phyloP scores from a whole-genome alignment of 2,888 invertebrate genomes.

The Morpho achilles region DNA sequence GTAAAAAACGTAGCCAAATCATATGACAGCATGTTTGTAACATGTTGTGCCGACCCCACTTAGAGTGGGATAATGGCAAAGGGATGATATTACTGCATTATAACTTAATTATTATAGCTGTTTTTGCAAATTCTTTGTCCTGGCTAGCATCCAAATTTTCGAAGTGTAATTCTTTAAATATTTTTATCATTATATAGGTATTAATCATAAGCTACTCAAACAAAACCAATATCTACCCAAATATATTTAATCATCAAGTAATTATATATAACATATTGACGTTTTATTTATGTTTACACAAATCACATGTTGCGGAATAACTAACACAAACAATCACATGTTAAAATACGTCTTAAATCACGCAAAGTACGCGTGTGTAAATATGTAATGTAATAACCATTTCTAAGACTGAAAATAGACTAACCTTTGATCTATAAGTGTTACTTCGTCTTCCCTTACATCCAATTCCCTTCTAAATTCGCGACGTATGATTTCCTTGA shows the following conservation, averaged over 20 bases:
- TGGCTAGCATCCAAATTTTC: not conserved
- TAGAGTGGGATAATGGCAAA: no score
- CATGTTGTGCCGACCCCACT: no score
- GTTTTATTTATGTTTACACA: not conserved
- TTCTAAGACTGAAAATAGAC: constrained; percentile 33
- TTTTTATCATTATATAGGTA: not conserved
- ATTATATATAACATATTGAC: not conserved
- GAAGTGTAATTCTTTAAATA: not conserved
- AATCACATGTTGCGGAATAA: not conserved
- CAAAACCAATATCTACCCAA: no score
- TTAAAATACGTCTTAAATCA: not conserved
- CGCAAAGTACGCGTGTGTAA: not conserved
- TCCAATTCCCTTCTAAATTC: constrained; percentile 87
- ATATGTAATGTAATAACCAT: not conserved
- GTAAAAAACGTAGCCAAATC: no score
- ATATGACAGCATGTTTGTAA: no score
- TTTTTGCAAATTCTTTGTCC: no score
- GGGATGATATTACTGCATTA: no score
- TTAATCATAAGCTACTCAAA: no score
- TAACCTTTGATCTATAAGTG: constrained; percentile 83
- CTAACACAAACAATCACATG: constrained; percentile 6
- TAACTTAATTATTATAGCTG: no score
- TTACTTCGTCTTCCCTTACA: constrained; percentile 84
- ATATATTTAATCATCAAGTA: not conserved
- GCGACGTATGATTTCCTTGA: constrained; percentile 81